Evolutionary conservation across 1,140 invertebrate genomes (phyloP), one percentile per base, ranked within the genome.

Genomic region (Lasaia peninsularis): DNA sequence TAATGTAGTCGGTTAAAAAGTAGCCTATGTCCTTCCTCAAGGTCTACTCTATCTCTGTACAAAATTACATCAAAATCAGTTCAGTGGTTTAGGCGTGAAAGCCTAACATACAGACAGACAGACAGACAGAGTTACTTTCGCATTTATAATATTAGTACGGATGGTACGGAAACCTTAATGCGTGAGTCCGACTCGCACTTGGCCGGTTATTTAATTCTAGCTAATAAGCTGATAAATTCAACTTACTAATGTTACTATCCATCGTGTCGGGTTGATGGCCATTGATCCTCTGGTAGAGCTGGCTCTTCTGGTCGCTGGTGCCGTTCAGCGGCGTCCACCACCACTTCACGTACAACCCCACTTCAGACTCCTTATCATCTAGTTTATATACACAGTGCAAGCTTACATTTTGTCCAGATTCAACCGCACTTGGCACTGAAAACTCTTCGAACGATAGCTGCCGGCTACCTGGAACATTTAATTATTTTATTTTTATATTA

Each of bases 361-460:
- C 62, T 10, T 71, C 72, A 1, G 65, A 60, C 49, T 82, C 79
- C 7, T 58, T 56, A 2, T 57, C 50, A 14, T 24, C 56, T 12
- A 82, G 55, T 16, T 75, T 62, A 56, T 78, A 83, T 31, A 59
- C 59, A 52, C 84, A 87, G 31, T 59, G 56, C 18, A 87, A 59
- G 10, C 71, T 67, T 0, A 62, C 75, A 35, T 78, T 56, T 6
- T 71, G 55, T 0, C 79, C 82, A 0, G 59, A 58, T 56, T 76
- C 65, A 9, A 81, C 66, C 2, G 71, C 54, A n/a, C 60, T 52
- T 2, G 81, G 80, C 5, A 85, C 81, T 32, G 53, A 59, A 60
- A 87, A 85, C 40, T 82, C 71, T 33, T 73, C 73, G 67, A 87
- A 79, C 0, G 72, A 75, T 49, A 85, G 37, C 56, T 82, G 77